Conservation (phyloP, 1,140 invertebrate genomes). For the Temnothorax nylanderi region DNA sequence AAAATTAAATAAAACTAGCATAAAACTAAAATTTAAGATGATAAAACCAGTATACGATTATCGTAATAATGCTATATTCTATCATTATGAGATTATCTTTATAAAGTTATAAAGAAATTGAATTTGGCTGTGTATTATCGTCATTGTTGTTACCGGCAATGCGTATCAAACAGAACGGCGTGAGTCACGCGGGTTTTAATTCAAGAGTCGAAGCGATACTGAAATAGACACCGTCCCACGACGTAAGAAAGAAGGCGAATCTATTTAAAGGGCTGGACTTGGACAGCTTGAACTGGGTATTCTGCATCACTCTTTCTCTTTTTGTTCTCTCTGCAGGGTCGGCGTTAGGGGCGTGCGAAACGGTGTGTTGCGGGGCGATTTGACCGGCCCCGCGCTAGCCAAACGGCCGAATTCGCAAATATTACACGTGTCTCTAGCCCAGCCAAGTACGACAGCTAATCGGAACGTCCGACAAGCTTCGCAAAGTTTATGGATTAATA, state of each 20-base stretch:
- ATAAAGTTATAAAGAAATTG: neutral
- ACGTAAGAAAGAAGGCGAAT: constrained; percentile 51
- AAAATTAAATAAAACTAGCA: neutral
- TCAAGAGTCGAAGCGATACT: constrained; percentile 50
- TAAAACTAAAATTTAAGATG: no score
- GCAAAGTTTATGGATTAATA: no score
- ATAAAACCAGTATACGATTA: no score
- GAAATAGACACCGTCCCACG: constrained; percentile 69
- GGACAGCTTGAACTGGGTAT: constrained; percentile 3
- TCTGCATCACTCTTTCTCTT: neutral
- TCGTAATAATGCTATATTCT: neutral
- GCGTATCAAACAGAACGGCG: constrained; percentile 49
- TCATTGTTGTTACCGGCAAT: constrained; percentile 38
- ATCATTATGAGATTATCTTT: neutral
- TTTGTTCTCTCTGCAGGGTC: neutral
- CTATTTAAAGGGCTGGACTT: constrained; percentile 63
- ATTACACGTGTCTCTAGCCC: no score
- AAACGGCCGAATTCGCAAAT: no score
- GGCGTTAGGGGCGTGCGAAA: no score
- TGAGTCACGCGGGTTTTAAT: constrained; percentile 69
- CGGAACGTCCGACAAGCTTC: no score
- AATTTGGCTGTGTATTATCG: neutral
- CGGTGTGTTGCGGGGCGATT: no score
- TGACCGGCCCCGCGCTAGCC: no score
- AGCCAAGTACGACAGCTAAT: no score